phyloP scores from a whole-genome alignment of 2,797 vertebrate genomes.

The Cryptoprocta ferox region DNA sequence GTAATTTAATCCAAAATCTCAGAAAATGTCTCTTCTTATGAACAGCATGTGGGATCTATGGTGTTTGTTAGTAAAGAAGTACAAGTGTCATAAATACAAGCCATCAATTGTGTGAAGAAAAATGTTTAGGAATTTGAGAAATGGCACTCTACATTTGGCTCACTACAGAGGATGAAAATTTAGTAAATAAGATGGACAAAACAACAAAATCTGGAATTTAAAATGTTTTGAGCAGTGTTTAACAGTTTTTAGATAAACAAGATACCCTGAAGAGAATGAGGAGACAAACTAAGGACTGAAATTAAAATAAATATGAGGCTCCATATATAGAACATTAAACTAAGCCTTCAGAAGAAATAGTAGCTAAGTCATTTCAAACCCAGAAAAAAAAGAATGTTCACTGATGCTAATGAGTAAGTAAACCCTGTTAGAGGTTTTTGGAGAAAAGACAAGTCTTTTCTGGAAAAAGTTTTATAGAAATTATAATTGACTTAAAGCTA shows the following conservation, averaged over 20 bases:
- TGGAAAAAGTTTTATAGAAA: background rate
- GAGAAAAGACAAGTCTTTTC: background rate
- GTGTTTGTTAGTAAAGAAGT: background rate
- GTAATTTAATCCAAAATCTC: background rate
- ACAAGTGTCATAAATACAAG: background rate
- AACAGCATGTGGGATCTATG: background rate
- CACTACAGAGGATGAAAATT: background rate
- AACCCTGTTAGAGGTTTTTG: background rate
- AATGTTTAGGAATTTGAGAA: background rate
- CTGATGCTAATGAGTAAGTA: background rate
- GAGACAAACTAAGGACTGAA: background rate
- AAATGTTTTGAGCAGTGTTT: background rate
- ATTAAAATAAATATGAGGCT: background rate
- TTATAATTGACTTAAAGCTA: background rate
- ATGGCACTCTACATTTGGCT: background rate
- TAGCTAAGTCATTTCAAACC: background rate
- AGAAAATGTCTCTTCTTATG: background rate
- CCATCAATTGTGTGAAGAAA: background rate
- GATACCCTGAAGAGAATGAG: background rate
- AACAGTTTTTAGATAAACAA: background rate
- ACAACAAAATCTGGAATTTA: background rate
- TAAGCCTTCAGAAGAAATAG: background rate
- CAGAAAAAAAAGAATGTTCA: background rate
- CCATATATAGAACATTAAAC: background rate
- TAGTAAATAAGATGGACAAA: background rate